Percentiles rank a stretch among this genome's conserved stretches.
Conservation (phyloP, 2,888 invertebrate genomes). For the Camptogramma bilineatum region DNA sequence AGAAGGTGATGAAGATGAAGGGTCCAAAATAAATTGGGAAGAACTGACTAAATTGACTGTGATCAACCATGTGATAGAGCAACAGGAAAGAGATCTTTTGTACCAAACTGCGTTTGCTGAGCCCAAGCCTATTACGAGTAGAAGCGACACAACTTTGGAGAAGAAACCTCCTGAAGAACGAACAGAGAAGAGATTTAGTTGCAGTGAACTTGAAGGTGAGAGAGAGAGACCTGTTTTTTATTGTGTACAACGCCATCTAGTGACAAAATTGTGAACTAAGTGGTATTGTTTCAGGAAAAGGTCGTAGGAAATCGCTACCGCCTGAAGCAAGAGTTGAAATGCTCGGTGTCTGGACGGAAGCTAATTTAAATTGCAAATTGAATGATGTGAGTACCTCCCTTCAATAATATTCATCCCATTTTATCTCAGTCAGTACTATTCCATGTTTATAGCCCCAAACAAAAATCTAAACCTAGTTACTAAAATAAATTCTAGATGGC, state of each 20-base stretch:
- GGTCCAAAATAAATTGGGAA: constrained; percentile 80
- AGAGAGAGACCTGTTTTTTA: background rate
- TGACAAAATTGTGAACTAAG: constrained; percentile 14
- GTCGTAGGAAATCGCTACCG: constrained; percentile 58
- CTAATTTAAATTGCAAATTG: constrained; percentile 80
- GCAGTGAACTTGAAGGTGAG: constrained; percentile 75
- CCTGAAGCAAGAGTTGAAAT: constrained; percentile 75
- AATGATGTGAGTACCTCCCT: constrained; percentile 69
- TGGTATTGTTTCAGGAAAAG: constrained; percentile 56
- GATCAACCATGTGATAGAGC: constrained; percentile 78
- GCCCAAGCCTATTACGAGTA: constrained; percentile 67
- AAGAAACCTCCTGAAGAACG: constrained; percentile 58
- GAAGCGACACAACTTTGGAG: constrained; percentile 71
- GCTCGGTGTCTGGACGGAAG: constrained; percentile 81
- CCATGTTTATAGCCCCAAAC: no score
- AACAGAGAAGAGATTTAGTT: constrained; percentile 70
- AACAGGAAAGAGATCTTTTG: constrained; percentile 76
- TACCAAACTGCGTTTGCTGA: constrained; percentile 64
- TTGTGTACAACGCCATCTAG: constrained; percentile 47
- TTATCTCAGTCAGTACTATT: no score
- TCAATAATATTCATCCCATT: no score
- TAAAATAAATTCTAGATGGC: constrained; percentile 57
- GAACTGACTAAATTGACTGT: constrained; percentile 80
- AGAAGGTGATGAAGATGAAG: constrained; percentile 75
- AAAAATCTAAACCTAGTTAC: no score